A percentile compares a stretch with the other conserved stretches of the same genome.
phyloP scores from a whole-genome alignment of 2,113 vertebrate genomes.

The Aegithalos caudatus region DNA sequence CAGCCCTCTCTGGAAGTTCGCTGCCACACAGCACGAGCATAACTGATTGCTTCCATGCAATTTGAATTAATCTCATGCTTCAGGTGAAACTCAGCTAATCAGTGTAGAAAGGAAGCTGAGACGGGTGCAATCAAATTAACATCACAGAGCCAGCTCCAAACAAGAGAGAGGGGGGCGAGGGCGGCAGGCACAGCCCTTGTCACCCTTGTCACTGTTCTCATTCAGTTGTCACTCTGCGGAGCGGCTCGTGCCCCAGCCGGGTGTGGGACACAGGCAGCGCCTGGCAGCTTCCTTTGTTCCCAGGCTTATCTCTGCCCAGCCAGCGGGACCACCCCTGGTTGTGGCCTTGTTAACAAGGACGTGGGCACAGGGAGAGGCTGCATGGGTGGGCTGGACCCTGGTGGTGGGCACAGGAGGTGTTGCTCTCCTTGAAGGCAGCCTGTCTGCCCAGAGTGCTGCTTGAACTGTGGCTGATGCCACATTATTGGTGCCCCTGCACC shows the following conservation, averaged over 20 bases:
- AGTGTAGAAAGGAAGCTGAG: conserved; percentile 69
- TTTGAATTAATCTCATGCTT: conserved; percentile 74
- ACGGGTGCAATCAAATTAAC: conserved; percentile 72
- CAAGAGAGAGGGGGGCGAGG: conserved; percentile 28
- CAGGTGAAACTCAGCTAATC: conserved; percentile 76
- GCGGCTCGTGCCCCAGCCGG: neutral
- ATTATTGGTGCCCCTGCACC: rapidly evolving
- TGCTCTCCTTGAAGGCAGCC: rapidly evolving
- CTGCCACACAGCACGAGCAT: neutral
- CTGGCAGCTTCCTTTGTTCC: conserved; percentile 24
- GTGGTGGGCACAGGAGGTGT: neutral
- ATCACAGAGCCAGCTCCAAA: conserved; percentile 50
- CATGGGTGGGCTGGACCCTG: neutral
- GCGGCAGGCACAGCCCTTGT: conserved; percentile 9
- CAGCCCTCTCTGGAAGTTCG: neutral
- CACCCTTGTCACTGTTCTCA: conserved; percentile 21
- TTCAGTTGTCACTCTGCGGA: neutral
- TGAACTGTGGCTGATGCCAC: neutral
- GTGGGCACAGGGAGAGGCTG: neutral
- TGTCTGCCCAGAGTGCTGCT: neutral
- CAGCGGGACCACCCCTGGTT: neutral
- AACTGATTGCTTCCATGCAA: conserved; percentile 67
- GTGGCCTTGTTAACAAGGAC: conserved; percentile 44
- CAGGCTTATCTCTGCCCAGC: conserved; percentile 59
- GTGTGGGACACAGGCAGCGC: neutral